phyloP scores from a whole-genome alignment of 2,113 vertebrate genomes.

The Bubalus kerabau region DNA sequence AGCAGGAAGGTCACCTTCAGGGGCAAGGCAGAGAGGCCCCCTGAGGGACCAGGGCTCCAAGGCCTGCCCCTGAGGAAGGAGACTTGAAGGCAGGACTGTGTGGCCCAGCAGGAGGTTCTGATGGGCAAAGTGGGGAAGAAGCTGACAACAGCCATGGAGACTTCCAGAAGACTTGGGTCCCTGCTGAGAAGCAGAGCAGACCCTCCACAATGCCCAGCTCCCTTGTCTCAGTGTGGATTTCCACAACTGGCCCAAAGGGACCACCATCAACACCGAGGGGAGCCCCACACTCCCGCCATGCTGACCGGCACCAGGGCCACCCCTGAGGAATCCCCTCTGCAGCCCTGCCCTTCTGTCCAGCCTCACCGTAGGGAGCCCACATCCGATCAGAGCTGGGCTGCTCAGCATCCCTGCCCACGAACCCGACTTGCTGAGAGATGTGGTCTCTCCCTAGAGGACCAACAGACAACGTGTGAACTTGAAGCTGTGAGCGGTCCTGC shows the following conservation, averaged over 20 bases:
- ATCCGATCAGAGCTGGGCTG: background rate
- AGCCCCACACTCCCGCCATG: rapidly evolving
- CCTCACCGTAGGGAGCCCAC: background rate
- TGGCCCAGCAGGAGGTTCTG: rapidly evolving
- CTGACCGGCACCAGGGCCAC: background rate
- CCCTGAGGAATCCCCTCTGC: background rate
- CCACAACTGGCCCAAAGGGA: background rate
- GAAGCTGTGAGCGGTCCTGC: background rate
- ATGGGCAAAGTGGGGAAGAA: rapidly evolving
- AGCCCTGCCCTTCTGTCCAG: background rate
- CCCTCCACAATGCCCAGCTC: background rate
- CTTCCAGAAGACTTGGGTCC: background rate
- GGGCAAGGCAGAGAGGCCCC: background rate
- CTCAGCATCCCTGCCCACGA: background rate
- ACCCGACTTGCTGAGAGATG: background rate
- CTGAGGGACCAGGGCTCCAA: background rate
- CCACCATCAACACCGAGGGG: background rate
- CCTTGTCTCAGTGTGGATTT: background rate
- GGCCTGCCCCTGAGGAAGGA: background rate
- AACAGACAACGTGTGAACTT: rapidly evolving
- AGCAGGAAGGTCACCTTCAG: background rate
- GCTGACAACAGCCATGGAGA: background rate
- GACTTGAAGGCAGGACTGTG: background rate
- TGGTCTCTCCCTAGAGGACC: background rate
- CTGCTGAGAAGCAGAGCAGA: background rate